phyloP scores from a whole-genome alignment of 2,113 vertebrate genomes.

The Eretmochelys imbricata region DNA sequence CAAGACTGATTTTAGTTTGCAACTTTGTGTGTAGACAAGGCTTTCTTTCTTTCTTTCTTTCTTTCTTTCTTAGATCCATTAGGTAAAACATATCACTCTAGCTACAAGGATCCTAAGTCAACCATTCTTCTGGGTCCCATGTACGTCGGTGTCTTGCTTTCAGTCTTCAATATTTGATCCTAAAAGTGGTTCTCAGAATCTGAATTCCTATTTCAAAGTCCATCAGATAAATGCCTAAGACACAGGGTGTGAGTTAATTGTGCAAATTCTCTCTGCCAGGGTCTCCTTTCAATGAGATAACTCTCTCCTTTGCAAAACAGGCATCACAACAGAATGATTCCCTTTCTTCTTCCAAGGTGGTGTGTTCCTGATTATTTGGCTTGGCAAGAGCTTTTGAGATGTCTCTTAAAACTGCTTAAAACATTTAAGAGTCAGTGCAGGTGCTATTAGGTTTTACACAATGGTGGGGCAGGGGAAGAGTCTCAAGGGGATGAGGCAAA shows the following conservation, averaged over 20 bases:
- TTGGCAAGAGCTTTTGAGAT: not conserved
- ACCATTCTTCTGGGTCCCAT: not conserved
- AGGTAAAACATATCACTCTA: not conserved
- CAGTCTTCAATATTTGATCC: not conserved
- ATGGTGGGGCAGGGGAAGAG: not conserved
- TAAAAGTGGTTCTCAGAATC: fast-evolving
- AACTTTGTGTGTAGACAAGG: conserved; percentile 63
- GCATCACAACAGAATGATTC: too few species aligned
- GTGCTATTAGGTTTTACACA: not conserved
- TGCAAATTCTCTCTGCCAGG: not conserved
- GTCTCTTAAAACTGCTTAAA: not conserved
- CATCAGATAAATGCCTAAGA: not conserved
- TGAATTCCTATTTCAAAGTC: not conserved
- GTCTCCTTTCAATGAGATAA: not conserved
- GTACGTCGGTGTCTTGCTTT: fast-evolving
- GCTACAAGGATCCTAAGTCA: not conserved
- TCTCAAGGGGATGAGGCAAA: too few species aligned
- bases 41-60: not conserved
- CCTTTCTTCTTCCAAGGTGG: not conserved
- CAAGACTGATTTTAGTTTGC: conserved; percentile 65
- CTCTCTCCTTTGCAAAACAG: not conserved
- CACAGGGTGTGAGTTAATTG: fast-evolving
- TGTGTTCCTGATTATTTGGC: not conserved
- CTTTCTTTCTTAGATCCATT: not conserved
- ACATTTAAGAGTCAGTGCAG: not conserved